phyloP scores from a whole-genome alignment of 2,888 invertebrate genomes.

The Diaperis boleti region DNA sequence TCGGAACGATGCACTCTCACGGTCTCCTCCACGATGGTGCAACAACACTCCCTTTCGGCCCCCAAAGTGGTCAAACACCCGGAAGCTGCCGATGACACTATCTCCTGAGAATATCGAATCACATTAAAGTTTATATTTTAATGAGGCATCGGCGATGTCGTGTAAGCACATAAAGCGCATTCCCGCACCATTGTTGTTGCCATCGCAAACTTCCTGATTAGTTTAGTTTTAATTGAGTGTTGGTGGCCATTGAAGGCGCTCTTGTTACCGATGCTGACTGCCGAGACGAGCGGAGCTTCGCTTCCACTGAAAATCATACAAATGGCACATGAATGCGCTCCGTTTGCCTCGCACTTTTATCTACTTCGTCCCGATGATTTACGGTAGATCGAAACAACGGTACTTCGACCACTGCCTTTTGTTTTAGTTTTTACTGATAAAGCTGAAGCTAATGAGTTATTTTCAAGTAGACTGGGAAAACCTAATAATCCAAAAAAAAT shows the following conservation, averaged over 20 bases:
- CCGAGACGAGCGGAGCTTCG: too few relatives aligned
- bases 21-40: constrained; percentile 9
- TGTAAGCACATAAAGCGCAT: constrained; percentile 42
- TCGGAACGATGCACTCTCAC: constrained; percentile 16
- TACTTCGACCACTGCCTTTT: too few relatives aligned
- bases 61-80: background rate
- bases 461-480: too few relatives aligned
- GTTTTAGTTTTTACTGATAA: too few relatives aligned
- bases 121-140: constrained; percentile 57
- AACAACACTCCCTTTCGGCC: constrained; percentile 14
- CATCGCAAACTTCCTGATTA: constrained; percentile 42
- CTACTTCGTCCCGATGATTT: too few relatives aligned
- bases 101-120: constrained; percentile 56
- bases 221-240: constrained; percentile 40
- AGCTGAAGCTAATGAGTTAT: too few relatives aligned
- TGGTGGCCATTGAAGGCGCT: background rate
- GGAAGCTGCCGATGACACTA: constrained; percentile 45
- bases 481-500: too few relatives aligned
- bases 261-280: background rate
- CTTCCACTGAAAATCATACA: too few relatives aligned
- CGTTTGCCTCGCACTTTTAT: too few relatives aligned
- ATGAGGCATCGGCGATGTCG: constrained; percentile 51
- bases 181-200: constrained; percentile 37
- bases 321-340: too few relatives aligned
- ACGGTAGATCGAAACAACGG: too few relatives aligned